phyloP scores from a whole-genome alignment of 2,888 invertebrate species.

The Cryptosula pallasiana region DNA sequence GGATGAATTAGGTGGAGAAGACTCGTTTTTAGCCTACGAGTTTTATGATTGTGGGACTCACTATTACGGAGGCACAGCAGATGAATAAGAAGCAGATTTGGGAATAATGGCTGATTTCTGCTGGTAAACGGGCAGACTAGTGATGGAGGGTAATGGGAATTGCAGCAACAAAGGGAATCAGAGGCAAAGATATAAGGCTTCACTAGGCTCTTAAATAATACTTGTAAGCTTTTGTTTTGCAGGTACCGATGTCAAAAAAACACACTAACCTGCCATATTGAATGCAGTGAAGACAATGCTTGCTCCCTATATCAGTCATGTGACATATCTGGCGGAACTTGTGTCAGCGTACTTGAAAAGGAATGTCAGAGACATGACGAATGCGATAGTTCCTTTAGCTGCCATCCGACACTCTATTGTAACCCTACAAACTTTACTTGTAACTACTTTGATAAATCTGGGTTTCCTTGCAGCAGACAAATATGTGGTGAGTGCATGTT shows the following conservation, averaged over 20 bases:
- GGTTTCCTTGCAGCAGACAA: neutral
- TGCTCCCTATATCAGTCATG: constrained; percentile 2
- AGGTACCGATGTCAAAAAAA: neutral
- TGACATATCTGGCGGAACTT: neutral
- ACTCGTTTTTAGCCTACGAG: too few relatives aligned
- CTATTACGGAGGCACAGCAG: too few relatives aligned
- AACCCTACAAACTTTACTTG: neutral
- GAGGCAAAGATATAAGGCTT: too few relatives aligned
- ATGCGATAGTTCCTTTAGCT: neutral
- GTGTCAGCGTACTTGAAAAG: neutral
- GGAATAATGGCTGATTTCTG: too few relatives aligned
- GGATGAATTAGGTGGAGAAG: too few relatives aligned
- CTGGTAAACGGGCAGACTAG: too few relatives aligned
- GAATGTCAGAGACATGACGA: neutral
- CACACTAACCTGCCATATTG: neutral
- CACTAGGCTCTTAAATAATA: too few relatives aligned
- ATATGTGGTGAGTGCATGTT: neutral
- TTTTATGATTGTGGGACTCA: too few relatives aligned
- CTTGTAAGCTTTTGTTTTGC: too few relatives aligned
- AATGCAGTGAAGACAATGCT: neutral
- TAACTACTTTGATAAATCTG: neutral
- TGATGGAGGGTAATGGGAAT: too few relatives aligned
- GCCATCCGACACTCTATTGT: neutral
- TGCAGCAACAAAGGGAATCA: too few relatives aligned
- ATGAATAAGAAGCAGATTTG: too few relatives aligned